These are phyloP conservation scores for Ptychochromis oligacanthus DNA, from an alignment of 2,113 vertebrate genomes.

Conservation along the genomic window DNA sequence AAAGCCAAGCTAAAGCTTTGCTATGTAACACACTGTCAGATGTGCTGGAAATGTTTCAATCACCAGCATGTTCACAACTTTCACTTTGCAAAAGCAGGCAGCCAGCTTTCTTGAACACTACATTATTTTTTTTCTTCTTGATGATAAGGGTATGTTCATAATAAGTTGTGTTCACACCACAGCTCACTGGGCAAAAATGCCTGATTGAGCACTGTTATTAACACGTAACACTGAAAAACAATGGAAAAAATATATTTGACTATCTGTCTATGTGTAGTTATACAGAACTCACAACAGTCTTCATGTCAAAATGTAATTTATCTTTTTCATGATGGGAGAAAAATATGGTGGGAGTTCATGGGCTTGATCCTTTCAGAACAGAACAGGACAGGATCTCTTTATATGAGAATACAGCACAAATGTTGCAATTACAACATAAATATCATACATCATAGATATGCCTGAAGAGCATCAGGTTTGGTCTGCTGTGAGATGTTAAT, in stretches of 20 bases:
- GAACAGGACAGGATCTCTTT: neutral
- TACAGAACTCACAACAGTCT: no score
- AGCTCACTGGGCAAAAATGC: no score
- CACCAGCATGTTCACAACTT: neutral
- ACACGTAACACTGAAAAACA: no score
- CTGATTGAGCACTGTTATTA: neutral
- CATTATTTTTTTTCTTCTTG: neutral
- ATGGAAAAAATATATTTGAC: no score
- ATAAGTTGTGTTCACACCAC: neutral
- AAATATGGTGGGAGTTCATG: neutral
- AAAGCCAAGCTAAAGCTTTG: constrained; percentile 11
- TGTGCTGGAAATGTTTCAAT: neutral
- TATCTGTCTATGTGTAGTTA: no score
- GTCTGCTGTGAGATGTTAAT: constrained; percentile 42
- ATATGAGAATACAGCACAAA: neutral
- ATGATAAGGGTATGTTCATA: neutral
- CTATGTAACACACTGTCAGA: neutral
- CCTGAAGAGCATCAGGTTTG: constrained; percentile 34
- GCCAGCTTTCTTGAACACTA: neutral
- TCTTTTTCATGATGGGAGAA: neutral
- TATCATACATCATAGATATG: constrained; percentile 34
- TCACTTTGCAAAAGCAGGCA: neutral
- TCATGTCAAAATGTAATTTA: no score
- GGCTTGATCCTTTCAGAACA: neutral
- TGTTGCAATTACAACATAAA: constrained; percentile 6